Conservation (phyloP, 1,140 invertebrate species). For the Plutomurus gul region DNA sequence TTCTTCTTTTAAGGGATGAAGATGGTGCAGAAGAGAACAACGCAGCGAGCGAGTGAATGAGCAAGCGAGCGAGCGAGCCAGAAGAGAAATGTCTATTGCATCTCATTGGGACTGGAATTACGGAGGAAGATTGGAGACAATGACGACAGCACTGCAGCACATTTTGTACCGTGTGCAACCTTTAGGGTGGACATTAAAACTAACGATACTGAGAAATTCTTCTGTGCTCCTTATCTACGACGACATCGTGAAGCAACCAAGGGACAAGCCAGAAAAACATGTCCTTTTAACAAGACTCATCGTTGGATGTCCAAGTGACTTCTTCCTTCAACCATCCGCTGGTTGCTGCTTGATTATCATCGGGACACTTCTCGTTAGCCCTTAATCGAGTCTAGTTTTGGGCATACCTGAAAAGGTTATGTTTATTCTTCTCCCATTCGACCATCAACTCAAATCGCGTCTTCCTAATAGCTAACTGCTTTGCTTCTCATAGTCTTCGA, state of each 20-base stretch:
- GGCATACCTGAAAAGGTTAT: background rate
- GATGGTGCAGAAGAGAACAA: too few relatives aligned
- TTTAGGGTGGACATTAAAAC: background rate
- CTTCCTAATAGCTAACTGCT: too few relatives aligned
- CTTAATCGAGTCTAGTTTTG: background rate
- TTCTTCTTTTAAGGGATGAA: too few relatives aligned
- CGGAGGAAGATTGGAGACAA: background rate
- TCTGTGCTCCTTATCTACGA: background rate
- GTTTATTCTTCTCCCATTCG: too few relatives aligned
- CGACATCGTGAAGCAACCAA: conserved; percentile 7
- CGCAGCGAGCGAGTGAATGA: too few relatives aligned
- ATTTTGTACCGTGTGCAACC: background rate
- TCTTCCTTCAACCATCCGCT: background rate
- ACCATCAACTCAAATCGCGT: too few relatives aligned
- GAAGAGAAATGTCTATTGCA: too few relatives aligned
- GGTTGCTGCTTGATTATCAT: background rate
- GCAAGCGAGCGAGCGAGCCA: too few relatives aligned
- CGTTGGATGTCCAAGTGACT: conserved; percentile 10
- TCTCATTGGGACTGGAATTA: background rate
- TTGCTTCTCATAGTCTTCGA: too few relatives aligned
- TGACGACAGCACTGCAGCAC: background rate
- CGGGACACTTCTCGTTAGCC: background rate
- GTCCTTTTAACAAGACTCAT: conserved; percentile 37
- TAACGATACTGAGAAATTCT: background rate
- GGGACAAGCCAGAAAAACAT: conserved; percentile 10